Base-by-base conservation (phyloP, 1,140 invertebrate genomes). In the Leptinotarsa undecemlineata region DNA sequence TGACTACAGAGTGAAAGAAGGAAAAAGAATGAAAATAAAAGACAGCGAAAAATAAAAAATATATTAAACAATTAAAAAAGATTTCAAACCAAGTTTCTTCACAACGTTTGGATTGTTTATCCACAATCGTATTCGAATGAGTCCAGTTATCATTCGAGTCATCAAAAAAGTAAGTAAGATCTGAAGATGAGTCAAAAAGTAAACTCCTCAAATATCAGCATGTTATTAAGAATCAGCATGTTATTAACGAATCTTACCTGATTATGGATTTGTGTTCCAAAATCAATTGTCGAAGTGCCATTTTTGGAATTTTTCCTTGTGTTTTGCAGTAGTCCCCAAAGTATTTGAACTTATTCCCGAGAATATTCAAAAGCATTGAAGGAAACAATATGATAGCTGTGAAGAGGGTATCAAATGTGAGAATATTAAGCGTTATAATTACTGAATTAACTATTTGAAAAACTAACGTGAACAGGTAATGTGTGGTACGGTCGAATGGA, bases 331-430 rank as follows among this genome's bases (percentile, higher is more conserved):
- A 57, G 1, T 57, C 13, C 14, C 51, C 15, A 57, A 57, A 57
- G n/a, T 57, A 19, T 57, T 57, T 19, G 17, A 57, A 57, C 51
- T 57, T 57, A 6, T 57, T 17, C 14, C 51, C 51, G 4, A 57
- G n/a, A 57, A 57, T 57, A 57, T 57, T 19, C 51, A 57, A 19
- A 57, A 57, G 51, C 51, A 57, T 57, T 19, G 51, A 57, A n/a
- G 51, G 51, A 14, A 57, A 57, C n/a, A 57, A 57, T 57, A 57
- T 57, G 14, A 57, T 57, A n/a, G 51, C 51, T 19, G 51, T n/a
- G 51, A 57, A 57, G n/a, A 57, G 51, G 14, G 51, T 57, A 57
- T 57, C 51, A 14, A 57, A 57, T 17, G 51, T 57, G 4, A 57
- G 51, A 8, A 17, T 57, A n/a, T 57, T 17, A 2, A 57, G 15